A percentile compares a stretch with the other conserved stretches of the same genome.
Conservation (phyloP, 2,888 invertebrate species). For the Meiosimyza platycephala region DNA sequence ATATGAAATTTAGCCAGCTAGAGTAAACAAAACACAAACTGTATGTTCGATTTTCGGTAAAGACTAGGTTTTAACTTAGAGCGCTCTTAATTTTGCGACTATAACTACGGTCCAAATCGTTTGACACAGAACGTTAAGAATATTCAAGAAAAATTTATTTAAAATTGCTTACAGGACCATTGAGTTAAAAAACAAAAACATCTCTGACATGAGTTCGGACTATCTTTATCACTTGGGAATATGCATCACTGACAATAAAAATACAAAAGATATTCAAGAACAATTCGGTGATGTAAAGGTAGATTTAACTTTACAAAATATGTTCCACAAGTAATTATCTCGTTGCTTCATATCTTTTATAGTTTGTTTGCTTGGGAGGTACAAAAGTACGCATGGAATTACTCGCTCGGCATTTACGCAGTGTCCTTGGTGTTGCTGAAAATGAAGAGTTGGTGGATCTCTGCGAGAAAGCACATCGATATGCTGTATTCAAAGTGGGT, state of each 20-base stretch:
- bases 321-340: neutral
- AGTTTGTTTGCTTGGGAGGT: constrained; percentile 97
- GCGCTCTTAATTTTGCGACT: too few species aligned
- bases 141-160: neutral
- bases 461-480: constrained; percentile 87
- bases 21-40: too few species aligned
- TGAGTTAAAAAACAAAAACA: constrained; percentile 48
- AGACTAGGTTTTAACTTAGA: too few species aligned
- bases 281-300: constrained; percentile 96
- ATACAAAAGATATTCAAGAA: constrained; percentile 79
- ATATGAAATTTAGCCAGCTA: neutral
- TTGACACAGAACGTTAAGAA: too few species aligned
- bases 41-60: too few species aligned
- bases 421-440: constrained; percentile 78
- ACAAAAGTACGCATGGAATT: constrained; percentile 90
- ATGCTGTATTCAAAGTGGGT: constrained; percentile 90
- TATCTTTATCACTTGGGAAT: constrained; percentile 90
- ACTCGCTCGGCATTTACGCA: constrained; percentile 87
- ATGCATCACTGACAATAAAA: constrained; percentile 81
- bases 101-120: too few species aligned
- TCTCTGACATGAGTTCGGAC: constrained; percentile 68
- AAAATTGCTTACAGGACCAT: constrained; percentile 15
- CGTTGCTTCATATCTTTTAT: constrained; percentile 39
- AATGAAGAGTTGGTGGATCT: constrained; percentile 86
- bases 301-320: constrained; percentile 49